These are phyloP conservation scores for Phenacoccus solenopsis DNA, from an alignment of 1,140 invertebrate species.

Conservation along the genomic window DNA sequence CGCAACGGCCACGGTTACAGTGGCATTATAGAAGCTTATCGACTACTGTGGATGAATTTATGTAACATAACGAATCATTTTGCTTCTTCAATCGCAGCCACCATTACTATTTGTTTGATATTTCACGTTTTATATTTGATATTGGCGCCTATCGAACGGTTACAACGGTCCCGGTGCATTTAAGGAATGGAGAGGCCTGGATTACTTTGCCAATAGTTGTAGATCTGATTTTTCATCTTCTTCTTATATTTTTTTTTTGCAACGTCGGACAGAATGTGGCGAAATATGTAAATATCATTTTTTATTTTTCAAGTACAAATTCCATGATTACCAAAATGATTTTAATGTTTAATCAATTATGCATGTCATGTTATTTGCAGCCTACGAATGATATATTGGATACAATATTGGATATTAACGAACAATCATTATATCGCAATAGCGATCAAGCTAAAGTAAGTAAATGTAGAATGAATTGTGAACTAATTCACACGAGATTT, in stretches of 20 bases:
- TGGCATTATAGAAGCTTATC: neutral
- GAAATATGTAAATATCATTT: neutral
- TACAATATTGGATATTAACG: neutral
- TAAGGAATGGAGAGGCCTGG: neutral
- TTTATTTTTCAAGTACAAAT: no score
- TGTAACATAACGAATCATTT: conserved; percentile 5
- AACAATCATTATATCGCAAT: neutral
- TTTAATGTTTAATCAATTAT: no score
- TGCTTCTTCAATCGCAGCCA: neutral
- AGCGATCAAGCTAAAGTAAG: neutral
- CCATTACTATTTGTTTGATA: neutral
- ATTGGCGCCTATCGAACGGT: neutral
- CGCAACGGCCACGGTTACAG: neutral
- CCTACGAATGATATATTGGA: neutral
- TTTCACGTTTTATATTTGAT: conserved; percentile 4
- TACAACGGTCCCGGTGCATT: neutral
- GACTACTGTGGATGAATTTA: neutral
- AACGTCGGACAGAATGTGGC: neutral
- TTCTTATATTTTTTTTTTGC: neutral
- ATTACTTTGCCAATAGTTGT: neutral
- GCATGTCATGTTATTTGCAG: no score
- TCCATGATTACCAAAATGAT: no score
- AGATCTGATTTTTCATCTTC: neutral
- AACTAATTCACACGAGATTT: neutral
- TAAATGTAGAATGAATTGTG: neutral